Evolutionary conservation across 2,113 vertebrate genomes (phyloP), one percentile per base, ranked within the genome.

Genomic region (Aspidoscelis tigris): DNA sequence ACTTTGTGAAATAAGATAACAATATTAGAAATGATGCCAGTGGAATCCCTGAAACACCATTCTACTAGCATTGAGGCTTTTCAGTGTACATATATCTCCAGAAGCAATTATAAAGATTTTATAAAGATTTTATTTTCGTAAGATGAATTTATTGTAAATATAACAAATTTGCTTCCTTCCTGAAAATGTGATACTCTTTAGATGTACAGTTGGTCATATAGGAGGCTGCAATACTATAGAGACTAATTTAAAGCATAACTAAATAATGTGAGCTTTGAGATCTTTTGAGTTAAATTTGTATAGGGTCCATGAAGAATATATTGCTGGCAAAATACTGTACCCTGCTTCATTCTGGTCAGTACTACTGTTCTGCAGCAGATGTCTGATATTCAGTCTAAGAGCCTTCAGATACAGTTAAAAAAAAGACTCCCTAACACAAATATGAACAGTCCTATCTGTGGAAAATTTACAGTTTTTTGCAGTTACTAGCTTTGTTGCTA

Each of bases 51-150:
- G 1, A 24, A 66, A 1, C 2, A 58, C 21, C 14, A 2, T 82
- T 86, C 68, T 22, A 0, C 86, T 82, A 33, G 81, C 80, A 65
- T 69, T 89, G 2, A 78, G 78, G 77, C 70, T 65, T 75, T 75
- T 43, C 4, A 65, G 9, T 74, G 20, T 73, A 79, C 61, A 0
- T 72, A 39, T 66, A 64, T 88, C 72, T 33, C 64, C 72, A 73
- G 81, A 53, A 81, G 61, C 76, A 76, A 84, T 85, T 87, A 82
- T 50, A 1, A 72, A 84, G 75, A 65, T 82, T 4, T 7, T 64
- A 82, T 50, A 79, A 77, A 66, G 65, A 1, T 82, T 85, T 86
- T 73, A 88, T 89, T 88, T 91, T 91, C 66, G 70, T 88, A 88
- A 84, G 68, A 73, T 84, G 77, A 85, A 83, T 89, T 84, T 78